Evolutionary conservation across 2,888 invertebrate species (phyloP), one percentile per base, ranked within the genome.

Genomic region (Branchellion lobata): DNA sequence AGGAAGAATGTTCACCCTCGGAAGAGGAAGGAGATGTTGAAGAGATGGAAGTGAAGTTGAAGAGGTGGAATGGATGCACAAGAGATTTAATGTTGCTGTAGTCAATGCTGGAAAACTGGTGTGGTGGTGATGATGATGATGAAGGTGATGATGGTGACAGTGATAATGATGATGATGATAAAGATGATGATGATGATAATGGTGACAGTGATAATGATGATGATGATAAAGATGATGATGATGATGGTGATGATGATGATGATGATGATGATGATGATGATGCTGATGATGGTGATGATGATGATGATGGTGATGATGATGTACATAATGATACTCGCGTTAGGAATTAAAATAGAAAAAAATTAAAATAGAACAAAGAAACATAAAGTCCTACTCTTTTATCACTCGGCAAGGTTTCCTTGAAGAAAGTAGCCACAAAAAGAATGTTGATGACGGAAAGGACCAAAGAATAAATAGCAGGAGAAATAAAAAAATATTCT

Each of bases 371-470:
- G 2, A 14, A 53, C n/a, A n/a, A n/a, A 51, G 21, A 31, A 77
- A 1, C 18, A 29, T 2, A 61, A 3, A 8, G 68, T 84, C 85
- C 83, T 84, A 89, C 88, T 83, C 87, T 83, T 85, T 87, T 88
- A 86, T 92, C 92, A 88, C 91, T 89, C 27, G 93, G 91, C 83
- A 96, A 89, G 29, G 94, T 94, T 90, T 98, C 98, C 83, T 93
- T 92, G 85, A 96, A 90, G 85, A 90, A 92, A 78, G 91, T 87
- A 71, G 88, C 85, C 47, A 97, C 90, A 84, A 94, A 92, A 72
- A 92, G 83, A 18, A 96, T 89, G 89, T 98, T 94, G 51, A 91
- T 89, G 0, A 92, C 83, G 14, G 94, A 92, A 78, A 98, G 90
- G 11, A 90, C 86, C 53, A 88, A 83, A 29, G 88, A 87, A 83